These are phyloP conservation scores for Centropus unirufus DNA, from an alignment of 2,113 vertebrate species.

Conservation along the genomic window DNA sequence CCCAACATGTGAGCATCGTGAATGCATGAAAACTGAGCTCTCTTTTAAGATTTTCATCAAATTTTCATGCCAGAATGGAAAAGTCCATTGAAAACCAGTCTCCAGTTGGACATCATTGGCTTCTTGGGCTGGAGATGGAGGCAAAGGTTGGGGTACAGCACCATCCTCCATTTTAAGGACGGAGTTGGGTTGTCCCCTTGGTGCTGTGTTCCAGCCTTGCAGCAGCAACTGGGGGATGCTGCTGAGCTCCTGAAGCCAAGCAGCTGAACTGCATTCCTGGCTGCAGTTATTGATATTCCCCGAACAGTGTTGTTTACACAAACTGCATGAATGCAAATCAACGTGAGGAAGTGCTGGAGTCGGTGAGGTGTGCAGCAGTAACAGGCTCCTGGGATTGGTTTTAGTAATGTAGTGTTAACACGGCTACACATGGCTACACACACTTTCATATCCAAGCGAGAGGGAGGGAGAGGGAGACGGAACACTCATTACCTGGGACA, in stretches of 20 bases:
- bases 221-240: slow-evolving; percentile 7
- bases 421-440: slow-evolving; percentile 78
- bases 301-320: slow-evolving; percentile 78
- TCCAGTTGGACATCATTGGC: neutral
- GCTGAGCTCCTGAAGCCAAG: slow-evolving; percentile 41
- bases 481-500: slow-evolving; percentile 68
- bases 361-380: slow-evolving; percentile 71
- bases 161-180: neutral
- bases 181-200: neutral
- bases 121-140: neutral
- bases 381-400: slow-evolving; percentile 75
- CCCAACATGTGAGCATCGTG: neutral
- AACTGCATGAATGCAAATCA: slow-evolving; percentile 79
- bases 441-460: slow-evolving; percentile 56
- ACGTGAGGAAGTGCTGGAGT: slow-evolving; percentile 60
- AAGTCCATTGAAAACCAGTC: neutral
- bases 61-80: neutral
- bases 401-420: slow-evolving; percentile 80
- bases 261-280: slow-evolving; percentile 50
- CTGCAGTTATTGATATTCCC: slow-evolving; percentile 77
- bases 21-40: neutral
- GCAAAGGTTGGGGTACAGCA: neutral
- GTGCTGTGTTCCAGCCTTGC: neutral
- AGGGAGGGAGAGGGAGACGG: slow-evolving; percentile 29
- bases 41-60: neutral